phyloP scores from a whole-genome alignment of 2,113 vertebrate genomes.

The Bungarus multicinctus region DNA sequence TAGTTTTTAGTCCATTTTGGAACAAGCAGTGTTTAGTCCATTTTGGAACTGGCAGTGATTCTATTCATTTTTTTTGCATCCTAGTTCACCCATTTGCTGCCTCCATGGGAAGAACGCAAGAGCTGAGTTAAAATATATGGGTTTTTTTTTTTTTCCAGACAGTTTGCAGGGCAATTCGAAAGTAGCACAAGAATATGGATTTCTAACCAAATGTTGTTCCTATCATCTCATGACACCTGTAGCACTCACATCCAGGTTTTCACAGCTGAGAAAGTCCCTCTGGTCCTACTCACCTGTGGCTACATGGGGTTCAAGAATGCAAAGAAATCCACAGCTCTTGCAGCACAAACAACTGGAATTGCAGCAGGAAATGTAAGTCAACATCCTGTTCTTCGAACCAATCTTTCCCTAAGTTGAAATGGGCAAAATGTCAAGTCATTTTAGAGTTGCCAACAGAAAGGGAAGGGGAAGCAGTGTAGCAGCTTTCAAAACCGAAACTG shows the following conservation, averaged over 20 bases:
- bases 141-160: neutral
- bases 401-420: neutral
- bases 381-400: accelerated
- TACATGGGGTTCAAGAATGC: conserved; percentile 90
- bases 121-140: neutral
- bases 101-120: accelerated
- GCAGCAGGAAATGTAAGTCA: conserved; percentile 81
- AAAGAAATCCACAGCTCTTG: conserved; percentile 87
- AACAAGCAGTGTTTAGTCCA: neutral
- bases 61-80: neutral
- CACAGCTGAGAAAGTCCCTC: conserved; percentile 64
- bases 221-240: neutral
- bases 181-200: neutral
- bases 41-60: neutral
- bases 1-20: neutral
- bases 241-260: conserved; percentile 92
- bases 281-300: conserved; percentile 83
- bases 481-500: no score
- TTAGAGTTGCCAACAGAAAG: no score
- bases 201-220: neutral
- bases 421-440: no score
- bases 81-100: neutral
- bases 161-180: accelerated
- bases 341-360: conserved; percentile 87
- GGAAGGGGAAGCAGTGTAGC: no score